phyloP scores from a whole-genome alignment of 2,797 vertebrate genomes.

The Choloepus didactylus region DNA sequence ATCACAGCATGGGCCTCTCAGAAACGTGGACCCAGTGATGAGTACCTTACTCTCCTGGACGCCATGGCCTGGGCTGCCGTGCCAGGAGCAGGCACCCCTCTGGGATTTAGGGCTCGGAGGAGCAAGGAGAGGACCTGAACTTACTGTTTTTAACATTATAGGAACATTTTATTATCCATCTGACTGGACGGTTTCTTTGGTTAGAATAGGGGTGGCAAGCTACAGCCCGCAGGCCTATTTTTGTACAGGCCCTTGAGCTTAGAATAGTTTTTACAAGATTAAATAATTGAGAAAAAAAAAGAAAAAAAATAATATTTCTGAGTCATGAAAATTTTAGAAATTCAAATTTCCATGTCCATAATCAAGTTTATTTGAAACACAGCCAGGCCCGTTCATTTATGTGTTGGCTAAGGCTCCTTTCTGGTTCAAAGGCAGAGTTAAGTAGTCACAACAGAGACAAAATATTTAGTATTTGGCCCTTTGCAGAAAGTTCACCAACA shows the following conservation, averaged over 20 bases:
- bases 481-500: not conserved
- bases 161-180: not conserved
- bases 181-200: not conserved
- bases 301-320: not conserved
- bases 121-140: no score
- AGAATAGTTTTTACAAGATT: not conserved
- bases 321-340: not conserved
- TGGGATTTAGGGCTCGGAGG: no score
- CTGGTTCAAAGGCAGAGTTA: not conserved
- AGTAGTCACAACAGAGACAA: not conserved
- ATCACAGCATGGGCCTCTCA: no score
- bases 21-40: no score
- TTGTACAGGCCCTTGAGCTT: not conserved
- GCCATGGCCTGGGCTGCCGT: no score
- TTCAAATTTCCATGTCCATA: not conserved
- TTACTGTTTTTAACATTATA: no score
- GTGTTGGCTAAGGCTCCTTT: not conserved
- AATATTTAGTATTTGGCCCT: not conserved
- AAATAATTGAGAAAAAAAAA: not conserved
- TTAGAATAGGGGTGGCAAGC: not conserved
- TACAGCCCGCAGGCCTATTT: not conserved
- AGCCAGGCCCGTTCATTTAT: not conserved
- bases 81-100: no score
- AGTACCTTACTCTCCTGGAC: no score
- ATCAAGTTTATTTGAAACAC: not conserved